phyloP scores from a whole-genome alignment of 1,140 invertebrate species.

The Thaumatotibia leucotreta region DNA sequence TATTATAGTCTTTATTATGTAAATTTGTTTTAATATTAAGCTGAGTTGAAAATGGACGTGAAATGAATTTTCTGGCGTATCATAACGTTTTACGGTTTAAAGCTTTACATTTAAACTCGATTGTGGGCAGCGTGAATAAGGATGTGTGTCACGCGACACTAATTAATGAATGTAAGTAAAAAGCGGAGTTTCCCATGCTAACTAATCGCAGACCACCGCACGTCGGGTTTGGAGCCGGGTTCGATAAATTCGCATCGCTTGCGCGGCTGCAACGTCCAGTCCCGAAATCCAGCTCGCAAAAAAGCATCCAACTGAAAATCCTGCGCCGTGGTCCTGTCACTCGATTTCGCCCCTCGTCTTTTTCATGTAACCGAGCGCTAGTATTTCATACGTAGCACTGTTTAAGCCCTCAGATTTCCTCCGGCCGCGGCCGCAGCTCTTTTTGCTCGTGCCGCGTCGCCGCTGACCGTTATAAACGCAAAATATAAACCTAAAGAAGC shows the following conservation, averaged over 20 bases:
- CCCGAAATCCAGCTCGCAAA: constrained; percentile 60
- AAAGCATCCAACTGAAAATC: constrained; percentile 67
- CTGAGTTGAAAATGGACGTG: neutral
- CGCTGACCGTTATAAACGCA: constrained; percentile 72
- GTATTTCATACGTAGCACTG: constrained; percentile 73
- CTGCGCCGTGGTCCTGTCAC: constrained; percentile 66
- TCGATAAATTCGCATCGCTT: constrained; percentile 61
- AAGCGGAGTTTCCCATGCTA: constrained; percentile 31
- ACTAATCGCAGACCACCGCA: constrained; percentile 62
- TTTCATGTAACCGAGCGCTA: constrained; percentile 72
- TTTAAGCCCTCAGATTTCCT: constrained; percentile 75
- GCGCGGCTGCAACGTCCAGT: constrained; percentile 49
- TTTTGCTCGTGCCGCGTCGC: constrained; percentile 64
- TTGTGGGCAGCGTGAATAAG: neutral
- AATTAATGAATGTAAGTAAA: constrained; percentile 29
- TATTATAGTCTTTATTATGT: constrained; percentile 8
- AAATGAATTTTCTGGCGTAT: constrained; percentile 1
- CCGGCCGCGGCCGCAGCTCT: constrained; percentile 59
- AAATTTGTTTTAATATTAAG: constrained; percentile 9
- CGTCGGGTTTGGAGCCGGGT: constrained; percentile 34
- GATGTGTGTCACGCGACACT: neutral
- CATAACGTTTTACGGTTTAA: constrained; percentile 1
- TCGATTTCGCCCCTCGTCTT: constrained; percentile 73
- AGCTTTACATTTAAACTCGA: neutral
- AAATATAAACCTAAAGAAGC: constrained; percentile 74